Evolutionary conservation across 2,888 invertebrate species (phyloP).

Genomic region (Drosophila affinis): DNA sequence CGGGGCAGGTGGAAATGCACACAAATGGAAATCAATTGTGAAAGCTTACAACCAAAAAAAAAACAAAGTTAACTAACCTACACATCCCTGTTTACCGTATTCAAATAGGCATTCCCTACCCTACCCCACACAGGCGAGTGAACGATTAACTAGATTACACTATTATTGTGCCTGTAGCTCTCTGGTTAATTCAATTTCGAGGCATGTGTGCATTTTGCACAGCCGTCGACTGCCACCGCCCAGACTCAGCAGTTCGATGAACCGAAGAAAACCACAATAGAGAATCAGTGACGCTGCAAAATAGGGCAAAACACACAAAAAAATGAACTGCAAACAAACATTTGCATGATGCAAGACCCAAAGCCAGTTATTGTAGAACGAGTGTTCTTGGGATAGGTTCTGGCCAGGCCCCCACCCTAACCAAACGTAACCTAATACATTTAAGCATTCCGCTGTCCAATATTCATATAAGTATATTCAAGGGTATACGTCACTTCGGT

Average conservation of each 20-base stretch:
- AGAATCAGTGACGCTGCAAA: slow-evolving; percentile 12
- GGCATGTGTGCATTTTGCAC: slow-evolving; percentile 20
- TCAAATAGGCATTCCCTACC: slow-evolving; percentile 32
- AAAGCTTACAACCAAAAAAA: slow-evolving; percentile 15
- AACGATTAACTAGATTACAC: neutral
- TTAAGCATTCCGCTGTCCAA: neutral
- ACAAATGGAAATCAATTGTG: slow-evolving; percentile 43
- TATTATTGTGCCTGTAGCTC: neutral
- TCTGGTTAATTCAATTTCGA: slow-evolving; percentile 21
- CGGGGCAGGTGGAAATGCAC: slow-evolving; percentile 1
- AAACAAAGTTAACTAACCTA: too few relatives aligned
- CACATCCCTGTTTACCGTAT: slow-evolving; percentile 2
- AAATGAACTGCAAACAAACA: neutral
- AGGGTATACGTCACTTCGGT: slow-evolving; percentile 25
- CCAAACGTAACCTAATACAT: neutral
- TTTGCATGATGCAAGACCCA: slow-evolving; percentile 13
- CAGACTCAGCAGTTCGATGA: slow-evolving; percentile 56
- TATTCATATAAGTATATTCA: slow-evolving; percentile 6
- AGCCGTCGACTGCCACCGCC: neutral
- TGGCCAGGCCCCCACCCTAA: neutral
- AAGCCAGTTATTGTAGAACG: neutral
- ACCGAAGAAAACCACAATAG: slow-evolving; percentile 44
- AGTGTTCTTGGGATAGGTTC: neutral
- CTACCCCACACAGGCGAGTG: slow-evolving; percentile 27
- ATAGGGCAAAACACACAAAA: neutral